Percentiles rank a stretch among this genome's conserved stretches.
These are phyloP conservation scores for Delphinus delphis DNA, from an alignment of 2,113 vertebrate species.

Conservation along the genomic window DNA sequence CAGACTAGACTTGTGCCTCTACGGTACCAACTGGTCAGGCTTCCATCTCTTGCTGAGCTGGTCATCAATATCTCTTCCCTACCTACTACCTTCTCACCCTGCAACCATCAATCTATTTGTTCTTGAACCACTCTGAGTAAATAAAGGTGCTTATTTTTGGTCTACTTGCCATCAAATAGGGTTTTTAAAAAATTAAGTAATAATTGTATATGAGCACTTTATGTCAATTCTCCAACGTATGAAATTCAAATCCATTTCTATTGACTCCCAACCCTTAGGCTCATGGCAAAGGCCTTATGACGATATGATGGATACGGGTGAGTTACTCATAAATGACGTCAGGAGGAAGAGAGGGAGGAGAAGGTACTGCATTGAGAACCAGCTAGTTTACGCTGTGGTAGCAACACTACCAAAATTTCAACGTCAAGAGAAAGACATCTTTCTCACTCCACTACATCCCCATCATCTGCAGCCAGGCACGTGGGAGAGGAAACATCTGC, in stretches of 20 bases:
- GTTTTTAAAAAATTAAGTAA: background rate
- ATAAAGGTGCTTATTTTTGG: background rate
- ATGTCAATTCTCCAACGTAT: background rate
- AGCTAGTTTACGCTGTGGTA: background rate
- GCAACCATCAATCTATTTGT: background rate
- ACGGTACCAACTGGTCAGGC: background rate
- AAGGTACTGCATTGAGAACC: background rate
- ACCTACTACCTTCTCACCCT: background rate
- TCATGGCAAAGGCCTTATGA: background rate
- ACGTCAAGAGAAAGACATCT: background rate
- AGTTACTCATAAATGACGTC: background rate
- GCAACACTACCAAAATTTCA: background rate
- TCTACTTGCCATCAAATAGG: background rate
- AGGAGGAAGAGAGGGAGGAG: background rate
- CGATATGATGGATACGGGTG: background rate
- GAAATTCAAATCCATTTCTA: slow-evolving; percentile 3
- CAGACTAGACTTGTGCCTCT: background rate
- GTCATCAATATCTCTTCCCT: too few relatives aligned
- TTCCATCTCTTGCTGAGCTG: background rate
- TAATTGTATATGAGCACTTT: background rate
- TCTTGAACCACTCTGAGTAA: background rate
- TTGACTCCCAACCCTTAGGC: background rate
- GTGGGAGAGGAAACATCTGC: background rate
- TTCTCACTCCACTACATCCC: background rate
- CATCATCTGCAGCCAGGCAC: background rate